These are phyloP conservation scores for Lycodopsis pacificus DNA, from an alignment of 2,797 vertebrate genomes.

Conservation along the genomic window DNA sequence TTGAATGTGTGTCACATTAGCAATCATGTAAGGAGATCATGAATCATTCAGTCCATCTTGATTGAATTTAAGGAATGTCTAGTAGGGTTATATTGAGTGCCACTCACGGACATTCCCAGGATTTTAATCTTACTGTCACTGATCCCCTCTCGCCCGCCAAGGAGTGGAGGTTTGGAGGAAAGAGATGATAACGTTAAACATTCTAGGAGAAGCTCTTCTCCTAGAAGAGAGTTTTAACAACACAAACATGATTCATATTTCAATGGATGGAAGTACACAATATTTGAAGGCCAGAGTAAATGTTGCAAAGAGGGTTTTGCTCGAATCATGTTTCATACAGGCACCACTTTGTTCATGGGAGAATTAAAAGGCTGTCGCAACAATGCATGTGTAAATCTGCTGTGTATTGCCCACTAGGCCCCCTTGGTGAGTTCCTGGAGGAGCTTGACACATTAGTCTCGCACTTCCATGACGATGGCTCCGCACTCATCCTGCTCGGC, in stretches of 20 bases:
- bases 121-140: conserved; percentile 49
- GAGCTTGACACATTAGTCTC: no score
- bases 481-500: no score
- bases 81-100: conserved; percentile 50
- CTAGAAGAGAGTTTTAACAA: not conserved
- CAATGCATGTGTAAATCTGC: no score
- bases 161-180: not conserved
- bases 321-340: not conserved
- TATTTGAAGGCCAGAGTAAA: not conserved
- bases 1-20: conserved; percentile 53
- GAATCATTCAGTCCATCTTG: conserved; percentile 65
- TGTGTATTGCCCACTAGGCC: no score
- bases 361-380: no score
- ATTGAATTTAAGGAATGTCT: conserved; percentile 66
- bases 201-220: conserved; percentile 1
- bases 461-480: no score
- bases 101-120: conserved; percentile 58
- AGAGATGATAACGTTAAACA: conserved; percentile 14
- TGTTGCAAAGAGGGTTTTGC: not conserved
- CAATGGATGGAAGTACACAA: not conserved
- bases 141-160: not conserved
- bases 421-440: no score
- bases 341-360: not conserved
- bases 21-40: conserved; percentile 63
- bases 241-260: not conserved